Evolutionary conservation across 1,140 invertebrate genomes (phyloP).

Genomic region (Listronotus oregonensis): DNA sequence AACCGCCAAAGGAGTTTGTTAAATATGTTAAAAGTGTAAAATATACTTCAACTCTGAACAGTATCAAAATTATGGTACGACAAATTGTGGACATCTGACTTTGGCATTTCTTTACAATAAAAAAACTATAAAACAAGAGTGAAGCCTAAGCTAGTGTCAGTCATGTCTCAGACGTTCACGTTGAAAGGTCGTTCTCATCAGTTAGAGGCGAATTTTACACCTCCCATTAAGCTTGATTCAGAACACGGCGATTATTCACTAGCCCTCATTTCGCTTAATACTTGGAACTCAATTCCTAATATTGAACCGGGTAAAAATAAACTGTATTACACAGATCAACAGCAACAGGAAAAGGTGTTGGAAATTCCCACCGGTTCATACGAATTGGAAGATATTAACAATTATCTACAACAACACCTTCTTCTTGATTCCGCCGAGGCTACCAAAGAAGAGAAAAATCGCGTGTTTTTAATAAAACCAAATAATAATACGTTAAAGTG

Average conservation of each 20-base stretch:
- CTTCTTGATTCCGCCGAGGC: conserved; percentile 5
- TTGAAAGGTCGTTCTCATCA: no score
- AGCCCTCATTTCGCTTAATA: conserved; percentile 25
- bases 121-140: no score
- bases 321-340: conserved; percentile 11
- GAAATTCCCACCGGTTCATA: conserved; percentile 32
- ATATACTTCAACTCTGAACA: conserved; percentile 29
- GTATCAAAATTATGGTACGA: no score
- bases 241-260: no score
- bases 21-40: conserved; percentile 26
- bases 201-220: no score
- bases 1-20: conserved; percentile 30
- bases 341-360: conserved; percentile 5
- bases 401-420: conserved; percentile 10
- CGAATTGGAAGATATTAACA: conserved; percentile 17
- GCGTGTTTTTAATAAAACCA: conserved; percentile 26
- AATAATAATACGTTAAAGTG: conserved; percentile 43
- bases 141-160: no score
- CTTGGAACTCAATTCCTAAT: conserved; percentile 36
- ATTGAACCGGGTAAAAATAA: no score
- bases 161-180: no score
- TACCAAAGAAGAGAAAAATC: neutral
- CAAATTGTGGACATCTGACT: no score
- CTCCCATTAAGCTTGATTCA: no score
- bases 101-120: no score